These are phyloP conservation scores for Drosophila obscura DNA, from an alignment of 1,140 invertebrate species.

Conservation along the genomic window DNA sequence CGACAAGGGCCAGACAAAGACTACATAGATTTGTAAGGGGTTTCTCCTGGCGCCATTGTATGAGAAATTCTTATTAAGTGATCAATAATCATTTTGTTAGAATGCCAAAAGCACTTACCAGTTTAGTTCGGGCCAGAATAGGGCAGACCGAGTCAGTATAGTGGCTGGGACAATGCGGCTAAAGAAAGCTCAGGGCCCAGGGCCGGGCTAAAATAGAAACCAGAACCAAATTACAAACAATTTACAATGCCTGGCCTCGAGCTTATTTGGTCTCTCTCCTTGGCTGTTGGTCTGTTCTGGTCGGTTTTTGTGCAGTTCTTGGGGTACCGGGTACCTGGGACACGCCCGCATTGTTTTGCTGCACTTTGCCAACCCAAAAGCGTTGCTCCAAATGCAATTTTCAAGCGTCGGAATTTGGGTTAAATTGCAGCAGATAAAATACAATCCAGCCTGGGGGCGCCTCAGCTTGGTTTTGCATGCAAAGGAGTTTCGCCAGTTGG, in stretches of 20 bases:
- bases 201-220: constrained; percentile 61
- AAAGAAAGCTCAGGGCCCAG: constrained; percentile 44
- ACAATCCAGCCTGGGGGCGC: constrained; percentile 60
- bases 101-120: constrained; percentile 71
- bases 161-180: constrained; percentile 1
- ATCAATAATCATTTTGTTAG: constrained; percentile 81
- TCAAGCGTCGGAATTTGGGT: constrained; percentile 73
- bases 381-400: constrained; percentile 78
- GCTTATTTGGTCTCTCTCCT: constrained; percentile 41
- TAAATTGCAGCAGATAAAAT: constrained; percentile 79
- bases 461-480: constrained; percentile 33
- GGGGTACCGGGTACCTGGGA: constrained; percentile 24
- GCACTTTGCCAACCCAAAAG: constrained; percentile 59
- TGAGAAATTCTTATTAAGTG: constrained; percentile 77
- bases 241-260: constrained; percentile 63
- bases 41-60: constrained; percentile 64
- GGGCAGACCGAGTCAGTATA: too few species aligned
- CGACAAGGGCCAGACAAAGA: constrained; percentile 37
- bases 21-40: constrained; percentile 11
- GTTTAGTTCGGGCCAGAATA: not conserved
- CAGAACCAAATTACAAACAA: constrained; percentile 76
- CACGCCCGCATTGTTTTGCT: constrained; percentile 62
- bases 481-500: constrained; percentile 28
- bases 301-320: constrained; percentile 21
- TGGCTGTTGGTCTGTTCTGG: constrained; percentile 30